phyloP scores from a whole-genome alignment of 53 echinoderm and acorn worm species.

The Temnopleurus reevesii region DNA sequence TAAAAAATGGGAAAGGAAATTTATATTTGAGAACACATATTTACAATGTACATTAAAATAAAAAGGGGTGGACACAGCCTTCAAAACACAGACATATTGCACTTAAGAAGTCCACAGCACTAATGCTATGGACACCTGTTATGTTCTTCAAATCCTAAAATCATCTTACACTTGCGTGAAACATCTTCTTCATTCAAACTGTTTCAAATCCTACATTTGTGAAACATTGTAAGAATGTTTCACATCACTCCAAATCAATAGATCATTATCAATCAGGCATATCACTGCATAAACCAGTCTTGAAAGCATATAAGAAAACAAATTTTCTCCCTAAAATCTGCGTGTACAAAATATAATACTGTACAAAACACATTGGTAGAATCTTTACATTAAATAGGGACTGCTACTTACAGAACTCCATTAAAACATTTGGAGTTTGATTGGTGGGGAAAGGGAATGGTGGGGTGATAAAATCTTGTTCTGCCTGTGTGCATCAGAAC shows the following conservation, averaged over 20 bases:
- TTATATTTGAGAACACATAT: background rate
- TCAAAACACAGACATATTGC: conserved; percentile 18
- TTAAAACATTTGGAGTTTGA: no score
- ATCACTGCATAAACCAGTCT: conserved; percentile 10
- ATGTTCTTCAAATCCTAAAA: no score
- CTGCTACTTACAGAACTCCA: background rate
- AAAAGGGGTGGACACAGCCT: background rate
- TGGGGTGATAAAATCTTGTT: no score
- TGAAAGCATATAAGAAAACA: background rate
- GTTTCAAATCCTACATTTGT: no score
- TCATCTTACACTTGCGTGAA: no score
- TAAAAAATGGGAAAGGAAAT: background rate
- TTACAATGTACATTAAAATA: background rate
- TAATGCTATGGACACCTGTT: background rate
- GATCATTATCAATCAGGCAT: no score
- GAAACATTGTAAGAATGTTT: no score
- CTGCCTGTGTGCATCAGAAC: no score
- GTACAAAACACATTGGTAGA: conserved; percentile 52
- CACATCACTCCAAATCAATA: no score
- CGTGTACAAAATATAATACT: conserved; percentile 23
- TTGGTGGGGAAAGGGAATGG: no score
- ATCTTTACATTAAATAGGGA: conserved; percentile 44
- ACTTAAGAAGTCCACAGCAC: conserved; percentile 33
- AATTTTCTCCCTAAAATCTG: background rate
- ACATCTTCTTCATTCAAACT: no score